Conservation (phyloP, 2,888 invertebrate genomes). For the Ochropleura leucogaster region DNA sequence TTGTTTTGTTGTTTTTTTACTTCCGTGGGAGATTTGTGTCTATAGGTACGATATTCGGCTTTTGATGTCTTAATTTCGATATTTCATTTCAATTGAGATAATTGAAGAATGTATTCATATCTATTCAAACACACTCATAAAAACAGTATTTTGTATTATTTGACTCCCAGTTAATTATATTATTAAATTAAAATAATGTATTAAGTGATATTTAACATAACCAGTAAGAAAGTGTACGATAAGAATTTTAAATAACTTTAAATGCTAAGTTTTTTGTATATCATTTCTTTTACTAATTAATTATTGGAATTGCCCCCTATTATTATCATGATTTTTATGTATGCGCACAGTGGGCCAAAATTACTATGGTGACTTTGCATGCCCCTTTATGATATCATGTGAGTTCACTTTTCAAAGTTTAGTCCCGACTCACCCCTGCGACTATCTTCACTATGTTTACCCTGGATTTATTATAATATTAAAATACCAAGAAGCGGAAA, state of each 20-base stretch:
- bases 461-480: neutral
- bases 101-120: too few relatives aligned
- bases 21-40: neutral
- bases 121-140: too few relatives aligned
- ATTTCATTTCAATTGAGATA: too few relatives aligned
- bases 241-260: neutral
- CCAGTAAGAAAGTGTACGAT: too few relatives aligned
- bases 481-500: neutral
- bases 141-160: too few relatives aligned
- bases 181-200: too few relatives aligned
- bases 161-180: too few relatives aligned
- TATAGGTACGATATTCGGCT: neutral
- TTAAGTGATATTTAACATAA: too few relatives aligned
- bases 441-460: neutral
- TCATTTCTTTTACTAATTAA: slow-evolving; percentile 13
- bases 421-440: neutral
- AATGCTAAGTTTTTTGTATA: slow-evolving; percentile 5
- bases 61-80: too few relatives aligned
- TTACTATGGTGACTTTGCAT: slow-evolving; percentile 1
- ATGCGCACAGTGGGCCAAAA: slow-evolving; percentile 7
- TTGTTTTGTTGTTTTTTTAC: neutral
- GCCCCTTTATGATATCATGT: neutral
- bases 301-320: slow-evolving; percentile 3
- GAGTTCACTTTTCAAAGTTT: neutral
- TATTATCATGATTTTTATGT: slow-evolving; percentile 4